A percentile compares a stretch with the other conserved stretches of the same genome.
These are phyloP conservation scores for Megaceryle maxima DNA, from an alignment of 2,113 vertebrate genomes.

Conservation along the genomic window DNA sequence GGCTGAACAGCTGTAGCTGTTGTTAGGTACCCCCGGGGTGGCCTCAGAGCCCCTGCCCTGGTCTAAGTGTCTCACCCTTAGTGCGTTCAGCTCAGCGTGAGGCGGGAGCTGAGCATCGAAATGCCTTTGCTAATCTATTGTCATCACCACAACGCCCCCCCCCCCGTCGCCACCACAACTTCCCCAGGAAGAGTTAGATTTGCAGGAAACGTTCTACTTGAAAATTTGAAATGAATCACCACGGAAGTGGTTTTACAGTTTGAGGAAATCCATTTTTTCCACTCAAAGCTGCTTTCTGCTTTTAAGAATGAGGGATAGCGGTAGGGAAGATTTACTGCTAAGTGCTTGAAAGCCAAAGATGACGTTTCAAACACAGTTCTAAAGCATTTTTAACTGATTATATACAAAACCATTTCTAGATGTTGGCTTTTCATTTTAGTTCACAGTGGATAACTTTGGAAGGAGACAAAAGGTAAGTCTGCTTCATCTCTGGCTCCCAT, in stretches of 20 bases:
- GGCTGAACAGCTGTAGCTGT: fast-evolving
- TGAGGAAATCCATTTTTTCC: neutral
- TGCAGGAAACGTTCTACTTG: neutral
- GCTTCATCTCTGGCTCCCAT: neutral
- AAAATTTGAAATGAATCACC: neutral
- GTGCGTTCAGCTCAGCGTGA: fast-evolving
- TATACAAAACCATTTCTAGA: neutral
- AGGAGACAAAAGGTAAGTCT: fast-evolving
- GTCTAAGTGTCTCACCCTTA: neutral
- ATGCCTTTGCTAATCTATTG: neutral
- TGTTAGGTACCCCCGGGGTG: neutral
- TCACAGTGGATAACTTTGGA: neutral
- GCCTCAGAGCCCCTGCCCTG: neutral
- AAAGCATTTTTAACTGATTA: neutral
- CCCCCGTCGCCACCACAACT: neutral
- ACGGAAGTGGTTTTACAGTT: neutral
- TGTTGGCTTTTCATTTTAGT: neutral
- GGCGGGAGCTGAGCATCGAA: neutral
- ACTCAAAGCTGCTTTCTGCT: neutral
- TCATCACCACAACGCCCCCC: fast-evolving
- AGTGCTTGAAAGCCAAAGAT: neutral
- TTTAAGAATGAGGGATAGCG: neutral
- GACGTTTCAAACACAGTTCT: neutral
- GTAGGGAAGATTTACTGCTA: neutral
- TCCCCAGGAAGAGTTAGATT: neutral